Percentiles rank a stretch among this genome's conserved stretches.
Conservation (phyloP, 2,797 vertebrate species). For the Coccyzus lansbergi region DNA sequence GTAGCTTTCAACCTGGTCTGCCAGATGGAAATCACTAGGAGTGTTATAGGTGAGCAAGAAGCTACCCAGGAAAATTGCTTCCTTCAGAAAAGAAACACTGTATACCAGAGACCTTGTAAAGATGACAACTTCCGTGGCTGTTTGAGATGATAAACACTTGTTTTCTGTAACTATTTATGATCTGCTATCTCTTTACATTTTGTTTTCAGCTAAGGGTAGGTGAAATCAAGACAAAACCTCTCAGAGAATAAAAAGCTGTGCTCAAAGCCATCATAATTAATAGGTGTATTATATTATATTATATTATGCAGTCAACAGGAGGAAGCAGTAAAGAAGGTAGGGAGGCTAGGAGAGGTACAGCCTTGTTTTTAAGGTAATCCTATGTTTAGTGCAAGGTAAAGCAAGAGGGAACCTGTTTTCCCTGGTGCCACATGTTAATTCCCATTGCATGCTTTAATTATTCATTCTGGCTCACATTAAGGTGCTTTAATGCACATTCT, state of each 20-base stretch:
- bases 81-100: neutral
- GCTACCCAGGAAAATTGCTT: neutral
- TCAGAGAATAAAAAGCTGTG: neutral
- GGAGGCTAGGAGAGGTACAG: neutral
- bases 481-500: neutral
- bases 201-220: neutral
- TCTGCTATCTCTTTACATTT: neutral
- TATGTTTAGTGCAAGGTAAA: neutral
- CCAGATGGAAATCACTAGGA: neutral
- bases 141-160: neutral
- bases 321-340: neutral
- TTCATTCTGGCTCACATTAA: neutral
- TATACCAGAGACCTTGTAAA: neutral
- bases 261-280: slow-evolving; percentile 7
- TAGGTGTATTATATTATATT: neutral
- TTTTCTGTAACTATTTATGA: neutral
- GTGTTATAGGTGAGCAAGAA: neutral
- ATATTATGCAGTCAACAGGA: neutral
- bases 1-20: neutral
- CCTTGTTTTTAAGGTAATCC: neutral
- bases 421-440: neutral
- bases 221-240: neutral
- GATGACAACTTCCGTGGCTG: neutral
- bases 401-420: slow-evolving; percentile 33
- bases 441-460: neutral